These are phyloP conservation scores for Cataglyphis albicans DNA, from an alignment of 2,888 invertebrate genomes.

Conservation along the genomic window DNA sequence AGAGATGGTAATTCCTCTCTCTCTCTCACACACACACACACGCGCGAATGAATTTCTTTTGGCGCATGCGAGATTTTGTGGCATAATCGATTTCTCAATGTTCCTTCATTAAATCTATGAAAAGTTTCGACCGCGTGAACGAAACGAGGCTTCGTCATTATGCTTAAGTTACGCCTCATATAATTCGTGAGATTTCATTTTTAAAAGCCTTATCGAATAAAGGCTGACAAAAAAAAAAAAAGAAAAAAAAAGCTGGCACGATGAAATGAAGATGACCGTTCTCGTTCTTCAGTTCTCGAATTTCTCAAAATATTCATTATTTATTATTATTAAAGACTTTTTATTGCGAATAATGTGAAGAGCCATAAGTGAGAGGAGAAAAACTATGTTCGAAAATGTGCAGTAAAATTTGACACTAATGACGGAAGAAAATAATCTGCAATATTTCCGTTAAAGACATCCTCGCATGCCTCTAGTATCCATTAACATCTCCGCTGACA, in stretches of 20 bases:
- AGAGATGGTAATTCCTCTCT: background rate
- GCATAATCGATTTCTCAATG: background rate
- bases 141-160: constrained; percentile 13
- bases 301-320: constrained; percentile 14
- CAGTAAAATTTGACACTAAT: background rate
- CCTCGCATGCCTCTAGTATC: background rate
- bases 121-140: constrained; percentile 23
- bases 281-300: background rate
- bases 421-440: too few species aligned
- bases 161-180: background rate
- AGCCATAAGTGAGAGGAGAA: background rate
- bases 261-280: background rate
- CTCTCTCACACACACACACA: background rate
- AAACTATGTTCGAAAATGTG: background rate
- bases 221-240: background rate
- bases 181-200: constrained; percentile 39
- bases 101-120: background rate
- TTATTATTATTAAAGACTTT: background rate
- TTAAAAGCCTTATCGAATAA: constrained; percentile 7
- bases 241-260: background rate
- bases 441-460: background rate
- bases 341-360: background rate
- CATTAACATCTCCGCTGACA: background rate
- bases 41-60: constrained; percentile 29
- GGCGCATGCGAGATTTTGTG: background rate